A percentile compares a stretch with the other conserved stretches of the same genome.
Evolutionary conservation across 2,113 vertebrate genomes (phyloP).

Genomic region (Orcinus orca): DNA sequence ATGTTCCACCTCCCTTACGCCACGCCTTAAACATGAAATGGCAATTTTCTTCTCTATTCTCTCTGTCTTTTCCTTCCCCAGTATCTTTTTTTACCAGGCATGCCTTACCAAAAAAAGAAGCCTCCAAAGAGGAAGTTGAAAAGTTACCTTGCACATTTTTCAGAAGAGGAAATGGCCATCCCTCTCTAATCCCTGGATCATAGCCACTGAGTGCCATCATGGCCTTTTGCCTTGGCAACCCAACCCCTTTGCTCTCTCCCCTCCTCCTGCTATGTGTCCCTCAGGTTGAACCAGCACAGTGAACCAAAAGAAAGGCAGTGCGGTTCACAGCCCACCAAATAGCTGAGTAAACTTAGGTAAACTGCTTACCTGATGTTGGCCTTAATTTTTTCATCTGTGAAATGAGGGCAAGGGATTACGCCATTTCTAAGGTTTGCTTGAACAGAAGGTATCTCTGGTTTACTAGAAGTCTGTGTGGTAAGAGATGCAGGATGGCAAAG

Average conservation of each 20-base stretch:
- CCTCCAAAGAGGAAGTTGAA: neutral
- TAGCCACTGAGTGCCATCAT: fast-evolving
- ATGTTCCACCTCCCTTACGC: neutral
- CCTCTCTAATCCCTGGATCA: no score
- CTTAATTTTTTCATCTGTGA: neutral
- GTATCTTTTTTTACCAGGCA: neutral
- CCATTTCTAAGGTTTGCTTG: neutral
- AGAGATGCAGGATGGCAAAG: neutral
- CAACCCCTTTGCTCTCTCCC: no score
- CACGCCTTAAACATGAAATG: neutral
- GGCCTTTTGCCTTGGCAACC: neutral
- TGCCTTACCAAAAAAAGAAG: neutral
- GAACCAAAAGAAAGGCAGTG: no score
- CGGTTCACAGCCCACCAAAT: neutral
- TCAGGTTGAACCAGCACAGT: neutral
- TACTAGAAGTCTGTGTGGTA: neutral
- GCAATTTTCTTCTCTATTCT: neutral
- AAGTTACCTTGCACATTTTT: neutral
- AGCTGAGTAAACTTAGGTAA: neutral
- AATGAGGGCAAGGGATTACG: no score
- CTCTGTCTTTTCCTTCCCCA: neutral
- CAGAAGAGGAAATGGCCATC: neutral
- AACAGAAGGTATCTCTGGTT: neutral
- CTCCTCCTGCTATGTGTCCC: fast-evolving
- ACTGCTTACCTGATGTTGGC: fast-evolving